phyloP scores from a whole-genome alignment of 2,113 vertebrate species.

The Albula goreensis region DNA sequence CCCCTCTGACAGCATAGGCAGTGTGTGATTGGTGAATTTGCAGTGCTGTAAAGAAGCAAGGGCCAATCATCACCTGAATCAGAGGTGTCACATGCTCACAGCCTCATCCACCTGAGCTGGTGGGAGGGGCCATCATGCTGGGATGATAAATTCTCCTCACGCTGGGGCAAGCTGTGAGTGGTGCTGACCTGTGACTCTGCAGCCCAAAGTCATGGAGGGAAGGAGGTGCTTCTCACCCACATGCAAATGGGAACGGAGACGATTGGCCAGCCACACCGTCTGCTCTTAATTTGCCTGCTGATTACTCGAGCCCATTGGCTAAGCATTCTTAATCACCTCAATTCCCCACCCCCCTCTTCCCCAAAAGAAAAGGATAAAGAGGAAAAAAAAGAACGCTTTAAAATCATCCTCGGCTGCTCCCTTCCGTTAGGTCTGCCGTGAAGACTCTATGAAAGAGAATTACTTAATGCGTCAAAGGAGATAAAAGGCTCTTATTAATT shows the following conservation, averaged over 20 bases:
- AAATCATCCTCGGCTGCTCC: neutral
- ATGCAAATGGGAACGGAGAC: neutral
- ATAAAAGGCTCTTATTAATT: conserved; percentile 27
- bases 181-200: neutral
- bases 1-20: no score
- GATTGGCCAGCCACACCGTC: neutral
- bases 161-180: neutral
- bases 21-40: no score
- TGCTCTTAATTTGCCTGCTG: neutral
- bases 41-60: no score
- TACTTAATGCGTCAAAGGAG: conserved; percentile 6
- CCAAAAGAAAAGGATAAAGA: no score
- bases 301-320: neutral
- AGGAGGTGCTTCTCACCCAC: no score
- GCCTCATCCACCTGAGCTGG: no score
- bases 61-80: no score
- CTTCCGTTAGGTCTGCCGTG: conserved; percentile 1
- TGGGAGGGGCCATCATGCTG: no score
- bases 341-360: no score
- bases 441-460: conserved; percentile 24
- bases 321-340: neutral
- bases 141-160: no score
- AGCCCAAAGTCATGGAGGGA: neutral
- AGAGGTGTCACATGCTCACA: no score
- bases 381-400: neutral